phyloP scores from a whole-genome alignment of 2,113 vertebrate species.

The Gracilinanus agilis region DNA sequence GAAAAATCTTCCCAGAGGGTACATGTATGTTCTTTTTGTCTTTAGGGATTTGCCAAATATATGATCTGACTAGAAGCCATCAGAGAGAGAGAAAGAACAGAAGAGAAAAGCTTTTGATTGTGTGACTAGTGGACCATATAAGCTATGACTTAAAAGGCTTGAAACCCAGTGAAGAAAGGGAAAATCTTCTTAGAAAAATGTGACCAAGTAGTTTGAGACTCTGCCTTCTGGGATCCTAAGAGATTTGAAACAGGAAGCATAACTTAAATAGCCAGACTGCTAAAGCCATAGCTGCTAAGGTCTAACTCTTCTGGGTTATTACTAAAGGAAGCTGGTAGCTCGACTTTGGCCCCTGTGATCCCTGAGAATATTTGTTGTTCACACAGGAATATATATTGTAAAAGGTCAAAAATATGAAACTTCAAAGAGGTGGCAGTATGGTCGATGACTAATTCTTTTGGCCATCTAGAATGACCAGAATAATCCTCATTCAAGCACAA shows the following conservation, averaged over 20 bases:
- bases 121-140: background rate
- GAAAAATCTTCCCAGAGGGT: slow-evolving; percentile 31
- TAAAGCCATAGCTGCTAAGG: background rate
- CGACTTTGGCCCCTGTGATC: background rate
- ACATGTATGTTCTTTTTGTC: slow-evolving; percentile 46
- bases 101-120: slow-evolving; percentile 34
- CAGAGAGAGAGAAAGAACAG: slow-evolving; percentile 28
- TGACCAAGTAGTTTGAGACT: background rate
- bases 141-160: background rate
- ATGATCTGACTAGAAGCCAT: slow-evolving; percentile 47
- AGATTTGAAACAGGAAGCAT: slow-evolving; percentile 18
- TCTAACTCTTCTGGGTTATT: background rate
- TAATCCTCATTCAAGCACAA: too few relatives aligned
- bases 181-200: slow-evolving; percentile 19
- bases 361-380: background rate
- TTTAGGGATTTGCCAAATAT: slow-evolving; percentile 62
- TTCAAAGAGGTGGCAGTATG: background rate
- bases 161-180: background rate
- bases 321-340: background rate
- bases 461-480: background rate
- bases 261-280: background rate
- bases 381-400: background rate
- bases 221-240: background rate
- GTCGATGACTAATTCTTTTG: background rate
- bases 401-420: background rate